Evolutionary conservation across 2,888 invertebrate species (phyloP), one percentile per base, ranked within the genome.

Genomic region (Cerceris ruficornis): DNA sequence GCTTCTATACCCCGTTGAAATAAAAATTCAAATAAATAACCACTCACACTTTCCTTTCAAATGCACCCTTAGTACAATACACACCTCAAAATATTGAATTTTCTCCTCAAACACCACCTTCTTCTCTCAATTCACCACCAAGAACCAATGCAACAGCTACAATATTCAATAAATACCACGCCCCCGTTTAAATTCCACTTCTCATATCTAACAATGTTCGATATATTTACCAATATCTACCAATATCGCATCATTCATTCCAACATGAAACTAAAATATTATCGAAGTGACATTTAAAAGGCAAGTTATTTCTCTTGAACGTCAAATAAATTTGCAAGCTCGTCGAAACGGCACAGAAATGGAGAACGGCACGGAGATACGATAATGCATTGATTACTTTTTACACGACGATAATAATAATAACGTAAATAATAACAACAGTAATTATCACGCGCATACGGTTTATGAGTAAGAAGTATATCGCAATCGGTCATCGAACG

Each of bases 401-500:
- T 8, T 6, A 52, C 7, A 14, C 43, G 46, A n/a, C 28, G 55
- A 46, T 54, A 7, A 17, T 55, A 55, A 55, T 9, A 17, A 43
- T 17, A 46, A 46, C 13, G 28, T 42, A 28, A 28, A 28, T 28
- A 28, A 28, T 28, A 28, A 28, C 28, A 28, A 28, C 28, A 28
- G 28, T 28, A 28, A 28, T 28, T 28, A 28, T 28, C n/a, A 17
- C 8, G 39, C 15, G 8, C 7, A n/a, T 17, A 11, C 54, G 54
- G 15, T 41, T 69, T 59, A 55, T 11, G 55, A 39, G 8, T 15
- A 65, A 49, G 46, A 43, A 28, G 13, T 15, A 11, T 39, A 41
- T 61, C 67, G 62, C 58, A 62, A 75, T 82, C 73, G 79, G 82
- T 82, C 79, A 76, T 82, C 74, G 82, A 82, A 82, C 79, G 75